Base-by-base conservation (phyloP, 2,797 vertebrate species). In the Craterocephalus amniculus region DNA sequence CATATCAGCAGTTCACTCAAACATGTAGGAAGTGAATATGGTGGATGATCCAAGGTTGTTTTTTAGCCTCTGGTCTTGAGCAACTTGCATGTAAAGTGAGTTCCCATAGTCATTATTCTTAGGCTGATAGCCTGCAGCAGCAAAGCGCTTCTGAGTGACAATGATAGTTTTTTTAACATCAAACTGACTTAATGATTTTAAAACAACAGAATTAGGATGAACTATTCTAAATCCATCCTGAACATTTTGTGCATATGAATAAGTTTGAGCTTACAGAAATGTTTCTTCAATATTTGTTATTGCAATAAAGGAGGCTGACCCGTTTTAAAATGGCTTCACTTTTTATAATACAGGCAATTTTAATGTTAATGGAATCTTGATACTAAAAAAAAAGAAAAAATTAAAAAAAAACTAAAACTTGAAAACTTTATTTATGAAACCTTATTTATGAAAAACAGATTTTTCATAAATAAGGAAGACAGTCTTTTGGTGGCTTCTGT, bases 81-180 rank as follows among this genome's bases (percentile, higher is more conserved):
- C 20, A 29, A 34, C 43, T 62, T 22, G 5, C 9, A 18, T 24
- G 35, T 18, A 31, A 35, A 29, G 58, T 18, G n/a, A 65, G 65
- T 66, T 68, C 49, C 57, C 38, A 65, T 32, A 43, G 52, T 63
- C 61, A 43, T 45, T 45, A 57, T 52, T 52, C 36, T 43, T 22
- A 22, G 59, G 60, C 29, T 63, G 34, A 51, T 26, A 20, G 35
- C 14, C 48, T 54, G 72, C 65, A 51, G 55, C n/a, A 63, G 38
- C 34, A 49, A 55, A 67, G 34, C 13, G 22, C 31, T 49, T 67
- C 51, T 18, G 32, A 22, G 34, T 31, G 26, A 40, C 24, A 20
- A 14, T 52, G 57, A 13, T 31, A 52, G 13, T 40, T 52, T 8
- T 8, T 10, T 14, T 11, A 31, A 20, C 16, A 38, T n/a, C 48